Evolutionary conservation across 2,888 invertebrate genomes (phyloP).

Genomic region (Rhagium mordax): DNA sequence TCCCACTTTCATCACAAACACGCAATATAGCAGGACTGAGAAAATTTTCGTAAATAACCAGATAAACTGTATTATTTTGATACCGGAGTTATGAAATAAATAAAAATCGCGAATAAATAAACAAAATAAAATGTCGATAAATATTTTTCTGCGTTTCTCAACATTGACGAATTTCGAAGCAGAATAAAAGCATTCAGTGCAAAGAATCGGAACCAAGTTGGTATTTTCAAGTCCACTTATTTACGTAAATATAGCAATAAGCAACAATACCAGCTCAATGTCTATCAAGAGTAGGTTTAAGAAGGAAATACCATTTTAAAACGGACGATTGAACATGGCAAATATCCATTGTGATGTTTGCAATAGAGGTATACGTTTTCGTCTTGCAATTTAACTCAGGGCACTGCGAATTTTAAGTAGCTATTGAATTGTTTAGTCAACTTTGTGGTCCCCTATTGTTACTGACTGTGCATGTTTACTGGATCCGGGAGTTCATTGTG

Average conservation of each 20-base stretch:
- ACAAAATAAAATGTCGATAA: no score
- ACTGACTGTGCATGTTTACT: conserved; percentile 46
- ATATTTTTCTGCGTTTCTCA: neutral
- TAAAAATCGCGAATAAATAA: no score
- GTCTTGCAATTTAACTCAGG: conserved; percentile 59
- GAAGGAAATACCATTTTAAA: conserved; percentile 64
- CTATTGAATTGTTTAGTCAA: conserved; percentile 60
- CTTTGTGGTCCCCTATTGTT: conserved; percentile 58
- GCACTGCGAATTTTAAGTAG: conserved; percentile 62
- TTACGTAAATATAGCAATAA: conserved; percentile 20
- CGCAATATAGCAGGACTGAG: no score
- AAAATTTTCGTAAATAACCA: no score
- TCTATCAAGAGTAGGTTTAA: conserved; percentile 61
- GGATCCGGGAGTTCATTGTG: conserved; percentile 39
- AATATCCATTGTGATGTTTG: conserved; percentile 62
- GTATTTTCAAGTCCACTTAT: conserved; percentile 8
- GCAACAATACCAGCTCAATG: conserved; percentile 36
- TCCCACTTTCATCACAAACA: no score
- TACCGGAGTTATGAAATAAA: no score
- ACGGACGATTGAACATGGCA: conserved; percentile 63
- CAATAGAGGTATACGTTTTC: conserved; percentile 59
- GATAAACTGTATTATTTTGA: no score
- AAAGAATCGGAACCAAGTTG: neutral
- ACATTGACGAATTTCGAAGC: neutral
- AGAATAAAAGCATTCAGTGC: neutral